These are phyloP conservation scores for Sakesphorus luctuosus DNA, from an alignment of 2,113 vertebrate genomes.

Conservation along the genomic window DNA sequence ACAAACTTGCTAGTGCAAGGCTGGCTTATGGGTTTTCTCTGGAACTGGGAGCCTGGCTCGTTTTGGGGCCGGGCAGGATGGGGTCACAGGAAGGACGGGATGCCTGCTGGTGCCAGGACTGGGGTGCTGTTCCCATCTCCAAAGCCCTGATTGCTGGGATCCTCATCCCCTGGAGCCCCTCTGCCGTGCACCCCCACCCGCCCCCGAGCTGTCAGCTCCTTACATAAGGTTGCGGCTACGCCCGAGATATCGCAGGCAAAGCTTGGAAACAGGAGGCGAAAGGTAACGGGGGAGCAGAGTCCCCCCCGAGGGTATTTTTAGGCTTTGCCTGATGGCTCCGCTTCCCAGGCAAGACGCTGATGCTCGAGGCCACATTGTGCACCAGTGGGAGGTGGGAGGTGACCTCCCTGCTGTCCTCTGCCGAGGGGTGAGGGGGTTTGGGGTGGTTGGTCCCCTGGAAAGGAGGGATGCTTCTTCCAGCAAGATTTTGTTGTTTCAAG, in stretches of 20 bases:
- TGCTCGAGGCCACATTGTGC: accelerated
- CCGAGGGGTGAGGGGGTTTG: background rate
- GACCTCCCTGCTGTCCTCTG: accelerated
- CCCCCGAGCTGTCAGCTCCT: slow-evolving; percentile 54
- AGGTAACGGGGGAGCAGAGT: background rate
- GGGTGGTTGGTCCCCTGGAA: background rate
- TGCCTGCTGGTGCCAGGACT: accelerated
- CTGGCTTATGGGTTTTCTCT: background rate
- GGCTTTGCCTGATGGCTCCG: background rate
- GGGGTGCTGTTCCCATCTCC: background rate
- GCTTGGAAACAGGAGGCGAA: slow-evolving; percentile 5
- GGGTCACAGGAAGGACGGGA: accelerated
- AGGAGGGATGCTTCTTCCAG: background rate
- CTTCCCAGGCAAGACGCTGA: accelerated
- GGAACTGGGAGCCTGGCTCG: accelerated
- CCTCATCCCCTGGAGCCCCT: background rate
- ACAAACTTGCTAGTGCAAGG: accelerated
- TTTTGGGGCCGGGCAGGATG: accelerated
- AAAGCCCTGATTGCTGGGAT: background rate
- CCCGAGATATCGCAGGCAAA: background rate
- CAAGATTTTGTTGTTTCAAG: background rate
- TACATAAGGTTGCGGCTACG: slow-evolving; percentile 45
- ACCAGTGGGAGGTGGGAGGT: accelerated
- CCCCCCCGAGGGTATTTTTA: background rate
- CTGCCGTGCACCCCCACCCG: background rate